Evolutionary conservation across 2,113 vertebrate species (phyloP), one percentile per base, ranked within the genome.

Genomic region (Atrichornis clamosus): DNA sequence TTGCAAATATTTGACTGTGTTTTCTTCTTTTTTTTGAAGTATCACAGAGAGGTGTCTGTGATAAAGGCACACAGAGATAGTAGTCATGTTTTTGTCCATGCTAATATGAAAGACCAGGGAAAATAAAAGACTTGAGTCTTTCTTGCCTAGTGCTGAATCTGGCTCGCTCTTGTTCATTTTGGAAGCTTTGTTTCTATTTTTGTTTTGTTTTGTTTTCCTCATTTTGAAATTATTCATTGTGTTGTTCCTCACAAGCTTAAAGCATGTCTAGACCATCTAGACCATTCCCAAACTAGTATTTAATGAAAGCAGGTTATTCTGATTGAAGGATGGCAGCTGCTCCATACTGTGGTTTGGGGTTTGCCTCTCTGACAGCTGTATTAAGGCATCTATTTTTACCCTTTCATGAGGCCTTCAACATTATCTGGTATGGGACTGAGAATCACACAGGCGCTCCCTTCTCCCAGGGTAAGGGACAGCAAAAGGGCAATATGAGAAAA

Each of bases 291-390:
- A 64, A 75, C 49, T 22, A 75, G 16, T 41, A 64, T 55, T 95
- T 92, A 89, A 93, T 95, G 63, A 90, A 96, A 89, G 64, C 52
- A 94, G 46, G 62, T 95, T 95, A 93, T 94, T 95, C 94, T 93
- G 70, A 91, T 30, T 91, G 92, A 96, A 95, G 84, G 60, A 63
- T 41, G 50, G 68, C 59, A 67, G 55, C 56, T 95, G 83, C 60
- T 82, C 58, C 39, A 27, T 58, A 33, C 33, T 79, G 87, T 6
- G 26, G 16, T 78, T 86, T 84, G 76, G 79, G 85, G 62, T 52
- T 94, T 95, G 50, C 39, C 49, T 86, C 73, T 59, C 84, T 85
- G 81, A 90, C 84, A 88, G 73, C n/a, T 79, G 30, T 83, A 73
- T 94, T 91, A 93, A 82, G 67, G 69, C 72, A 69, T 87, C 78